phyloP scores from a whole-genome alignment of 2,797 vertebrate genomes.

The Channa striata region DNA sequence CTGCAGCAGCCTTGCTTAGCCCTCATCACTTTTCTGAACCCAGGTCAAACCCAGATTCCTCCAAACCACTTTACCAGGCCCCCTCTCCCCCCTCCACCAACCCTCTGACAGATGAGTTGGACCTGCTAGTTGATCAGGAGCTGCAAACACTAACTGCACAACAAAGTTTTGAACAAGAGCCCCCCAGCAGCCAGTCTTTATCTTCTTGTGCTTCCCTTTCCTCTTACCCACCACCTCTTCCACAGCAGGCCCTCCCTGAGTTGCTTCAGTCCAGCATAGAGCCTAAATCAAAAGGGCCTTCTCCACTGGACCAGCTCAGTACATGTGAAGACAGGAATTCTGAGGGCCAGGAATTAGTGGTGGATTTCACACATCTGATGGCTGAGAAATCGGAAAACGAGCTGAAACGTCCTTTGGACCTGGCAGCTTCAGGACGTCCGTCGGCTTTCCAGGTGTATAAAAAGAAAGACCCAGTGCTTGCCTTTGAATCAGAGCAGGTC shows the following conservation, averaged over 20 bases:
- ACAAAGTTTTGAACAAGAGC: conserved; percentile 28
- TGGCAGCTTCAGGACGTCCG: conserved; percentile 68
- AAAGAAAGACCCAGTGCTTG: conserved; percentile 59
- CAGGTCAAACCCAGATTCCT: conserved; percentile 6
- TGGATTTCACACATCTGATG: conserved; percentile 78
- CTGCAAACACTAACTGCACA: conserved; percentile 76
- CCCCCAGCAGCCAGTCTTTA: conserved; percentile 15
- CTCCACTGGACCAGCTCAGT: conserved; percentile 67
- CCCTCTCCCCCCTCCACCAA: conserved; percentile 30
- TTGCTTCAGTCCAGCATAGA: conserved; percentile 74
- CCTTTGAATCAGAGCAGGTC: conserved; percentile 8
- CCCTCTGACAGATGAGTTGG: conserved; percentile 85
- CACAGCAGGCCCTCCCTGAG: conserved; percentile 66
- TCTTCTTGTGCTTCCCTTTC: conserved; percentile 30
- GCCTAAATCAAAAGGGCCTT: conserved; percentile 42
- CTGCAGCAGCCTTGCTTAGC: conserved; percentile 80
- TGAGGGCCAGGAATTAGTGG: conserved; percentile 26
- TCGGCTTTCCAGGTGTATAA: conserved; percentile 84
- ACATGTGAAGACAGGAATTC: conserved; percentile 34
- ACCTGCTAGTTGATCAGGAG: conserved; percentile 87
- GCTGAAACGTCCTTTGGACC: conserved; percentile 58
- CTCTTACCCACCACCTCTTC: conserved; percentile 45
- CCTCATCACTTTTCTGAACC: conserved; percentile 47
- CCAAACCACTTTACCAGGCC: conserved; percentile 4
- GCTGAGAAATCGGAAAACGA: conserved; percentile 46